Percentiles rank a stretch among this genome's conserved stretches.
Conservation (phyloP, 2,113 vertebrate species). For the Naja naja region DNA sequence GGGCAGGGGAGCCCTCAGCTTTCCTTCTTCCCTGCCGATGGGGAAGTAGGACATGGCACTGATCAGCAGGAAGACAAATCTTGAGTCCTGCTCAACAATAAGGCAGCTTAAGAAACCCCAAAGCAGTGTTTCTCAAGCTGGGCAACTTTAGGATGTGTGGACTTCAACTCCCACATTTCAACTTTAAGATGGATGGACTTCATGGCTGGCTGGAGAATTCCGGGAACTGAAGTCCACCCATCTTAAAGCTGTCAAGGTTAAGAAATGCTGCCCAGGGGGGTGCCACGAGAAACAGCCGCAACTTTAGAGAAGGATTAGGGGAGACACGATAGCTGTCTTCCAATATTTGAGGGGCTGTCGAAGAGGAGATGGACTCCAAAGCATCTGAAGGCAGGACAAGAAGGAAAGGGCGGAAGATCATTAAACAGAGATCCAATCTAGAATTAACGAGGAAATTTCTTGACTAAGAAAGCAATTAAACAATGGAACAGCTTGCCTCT, state of each 20-base stretch:
- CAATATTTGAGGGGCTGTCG: not conserved
- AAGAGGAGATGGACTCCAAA: not conserved
- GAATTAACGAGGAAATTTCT: not conserved
- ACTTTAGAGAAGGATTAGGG: not conserved
- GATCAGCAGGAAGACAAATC: not conserved
- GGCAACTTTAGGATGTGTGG: not conserved
- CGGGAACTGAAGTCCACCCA: not conserved
- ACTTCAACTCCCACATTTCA: not conserved
- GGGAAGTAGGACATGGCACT: not conserved
- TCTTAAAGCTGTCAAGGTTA: not conserved
- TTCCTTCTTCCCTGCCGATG: not conserved
- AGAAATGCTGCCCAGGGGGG: not conserved
- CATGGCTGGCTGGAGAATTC: not conserved
- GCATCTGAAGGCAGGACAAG: not conserved
- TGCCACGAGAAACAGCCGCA: not conserved
- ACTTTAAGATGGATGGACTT: not conserved
- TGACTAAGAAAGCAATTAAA: not conserved
- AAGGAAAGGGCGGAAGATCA: not conserved
- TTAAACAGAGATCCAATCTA: not conserved
- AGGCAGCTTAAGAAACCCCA: not conserved
- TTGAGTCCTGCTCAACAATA: not conserved
- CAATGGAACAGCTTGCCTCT: not conserved
- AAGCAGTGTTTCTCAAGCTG: not conserved
- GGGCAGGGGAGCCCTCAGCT: not conserved
- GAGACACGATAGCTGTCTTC: not conserved